phyloP scores from a whole-genome alignment of 2,888 invertebrate species.

The Euzophera pinguis region DNA sequence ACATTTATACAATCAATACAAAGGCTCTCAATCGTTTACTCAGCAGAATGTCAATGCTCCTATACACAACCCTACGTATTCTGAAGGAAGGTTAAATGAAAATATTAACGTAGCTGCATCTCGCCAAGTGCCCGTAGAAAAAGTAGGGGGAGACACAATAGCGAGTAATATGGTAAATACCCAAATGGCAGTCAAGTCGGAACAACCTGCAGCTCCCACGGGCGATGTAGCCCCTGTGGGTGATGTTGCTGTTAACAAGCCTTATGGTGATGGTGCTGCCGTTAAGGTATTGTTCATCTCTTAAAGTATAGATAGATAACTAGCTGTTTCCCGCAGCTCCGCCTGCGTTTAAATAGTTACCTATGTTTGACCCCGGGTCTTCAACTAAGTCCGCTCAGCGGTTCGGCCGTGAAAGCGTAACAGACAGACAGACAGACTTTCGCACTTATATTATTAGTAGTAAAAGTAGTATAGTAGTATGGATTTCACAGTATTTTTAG shows the following conservation, averaged over 20 bases:
- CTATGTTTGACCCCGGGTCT: no score
- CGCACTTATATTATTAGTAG: no score
- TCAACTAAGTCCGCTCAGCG: no score
- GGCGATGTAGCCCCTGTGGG: slow-evolving; percentile 52
- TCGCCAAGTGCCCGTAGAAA: slow-evolving; percentile 46
- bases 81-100: slow-evolving; percentile 47
- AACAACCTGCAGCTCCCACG: slow-evolving; percentile 32
- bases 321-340: not conserved
- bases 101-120: slow-evolving; percentile 21
- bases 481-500: no score
- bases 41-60: slow-evolving; percentile 48
- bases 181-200: slow-evolving; percentile 26
- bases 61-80: slow-evolving; percentile 35
- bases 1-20: slow-evolving; percentile 63
- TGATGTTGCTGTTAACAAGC: slow-evolving; percentile 41
- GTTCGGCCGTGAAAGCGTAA: no score
- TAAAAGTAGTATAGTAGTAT: no score
- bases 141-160: slow-evolving; percentile 52
- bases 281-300: slow-evolving; percentile 29
- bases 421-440: no score
- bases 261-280: slow-evolving; percentile 20
- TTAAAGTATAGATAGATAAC: no score
- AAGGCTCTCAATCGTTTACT: slow-evolving; percentile 61
- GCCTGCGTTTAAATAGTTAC: no score
- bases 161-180: slow-evolving; percentile 35